phyloP scores from a whole-genome alignment of 2,797 vertebrate species.

The Gambusia yucatana region DNA sequence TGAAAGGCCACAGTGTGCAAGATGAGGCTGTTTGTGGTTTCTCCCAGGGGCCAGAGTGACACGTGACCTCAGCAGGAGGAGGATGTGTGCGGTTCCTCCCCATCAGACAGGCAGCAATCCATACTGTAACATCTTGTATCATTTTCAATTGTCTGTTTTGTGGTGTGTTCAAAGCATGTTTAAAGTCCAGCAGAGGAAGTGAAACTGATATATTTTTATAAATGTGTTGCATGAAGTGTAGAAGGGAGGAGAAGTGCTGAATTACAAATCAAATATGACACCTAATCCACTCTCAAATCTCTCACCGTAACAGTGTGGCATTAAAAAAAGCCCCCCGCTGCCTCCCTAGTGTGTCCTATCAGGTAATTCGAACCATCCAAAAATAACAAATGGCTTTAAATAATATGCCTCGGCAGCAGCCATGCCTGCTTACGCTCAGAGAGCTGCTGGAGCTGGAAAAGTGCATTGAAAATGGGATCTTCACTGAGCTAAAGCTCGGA shows the following conservation, averaged over 20 bases:
- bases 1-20: slow-evolving; percentile 70
- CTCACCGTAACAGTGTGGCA: slow-evolving; percentile 17
- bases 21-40: slow-evolving; percentile 33
- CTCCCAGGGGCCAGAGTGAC: slow-evolving; percentile 44
- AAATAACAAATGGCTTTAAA: slow-evolving; percentile 49
- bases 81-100: slow-evolving; percentile 36
- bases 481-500: slow-evolving; percentile 49
- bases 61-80: slow-evolving; percentile 38
- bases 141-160: slow-evolving; percentile 31
- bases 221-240: slow-evolving; percentile 9
- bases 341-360: slow-evolving; percentile 15
- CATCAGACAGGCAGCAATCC: slow-evolving; percentile 37
- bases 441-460: slow-evolving; percentile 31
- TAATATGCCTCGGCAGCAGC: slow-evolving; percentile 22
- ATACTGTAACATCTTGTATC: slow-evolving; percentile 40
- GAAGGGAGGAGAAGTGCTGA: neutral
- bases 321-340: neutral
- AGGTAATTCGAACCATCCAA: slow-evolving; percentile 25
- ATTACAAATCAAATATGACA: slow-evolving; percentile 19
- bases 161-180: slow-evolving; percentile 1
- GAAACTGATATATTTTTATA: slow-evolving; percentile 24
- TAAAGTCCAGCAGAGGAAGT: slow-evolving; percentile 22
- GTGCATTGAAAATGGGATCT: slow-evolving; percentile 54
- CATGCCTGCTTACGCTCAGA: slow-evolving; percentile 13
- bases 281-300: neutral